Base-by-base conservation (phyloP, 2,888 invertebrate genomes). In the Conops quadrifasciatus region DNA sequence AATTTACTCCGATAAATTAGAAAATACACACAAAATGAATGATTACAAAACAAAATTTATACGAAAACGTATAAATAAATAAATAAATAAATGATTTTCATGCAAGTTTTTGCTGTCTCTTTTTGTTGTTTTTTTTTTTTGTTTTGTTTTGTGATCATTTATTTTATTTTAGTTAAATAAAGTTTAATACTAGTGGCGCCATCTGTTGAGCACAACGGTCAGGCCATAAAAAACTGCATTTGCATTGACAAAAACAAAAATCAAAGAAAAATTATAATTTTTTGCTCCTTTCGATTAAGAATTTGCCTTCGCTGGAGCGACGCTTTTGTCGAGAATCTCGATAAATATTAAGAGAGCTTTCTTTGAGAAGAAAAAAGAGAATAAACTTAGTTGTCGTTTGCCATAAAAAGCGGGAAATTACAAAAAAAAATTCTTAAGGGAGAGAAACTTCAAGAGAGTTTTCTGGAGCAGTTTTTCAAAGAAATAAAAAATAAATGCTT, bases 391-490 rank as follows among this genome's bases (percentile, higher is more conserved):
- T 59, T n/a, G n/a, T n/a, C n/a, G n/a, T n/a, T n/a, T n/a, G n/a
- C n/a, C n/a, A n/a, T n/a, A n/a, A n/a, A n/a, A n/a, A n/a, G n/a
- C n/a, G n/a, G n/a, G n/a, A n/a, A n/a, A n/a, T n/a, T n/a, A n/a
- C n/a, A n/a, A n/a, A n/a, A n/a, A n/a, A n/a, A n/a, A n/a, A n/a
- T 16, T 47, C 51, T 16, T 26, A 60, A 69, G 30, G 71, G 73
- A 72, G 65, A 72, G 75, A 77, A 80, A 77, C 79, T 77, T 76
- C 77, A 78, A 81, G 78, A 76, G 78, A 80, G 71, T 78, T 80
- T 77, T 76, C 81, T 80, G 74, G 75, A 78, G 78, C 7, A 45
- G n/a, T n/a, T n/a, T n/a, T n/a, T n/a, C n/a, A n/a, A n/a, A 45
- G n/a, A 63, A 45, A 4, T 28, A 58, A n/a, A 16, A n/a, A 13